These are phyloP conservation scores for Pocillopora verrucosa DNA, from an alignment of 64 coral and sea anemone species.

Conservation along the genomic window DNA sequence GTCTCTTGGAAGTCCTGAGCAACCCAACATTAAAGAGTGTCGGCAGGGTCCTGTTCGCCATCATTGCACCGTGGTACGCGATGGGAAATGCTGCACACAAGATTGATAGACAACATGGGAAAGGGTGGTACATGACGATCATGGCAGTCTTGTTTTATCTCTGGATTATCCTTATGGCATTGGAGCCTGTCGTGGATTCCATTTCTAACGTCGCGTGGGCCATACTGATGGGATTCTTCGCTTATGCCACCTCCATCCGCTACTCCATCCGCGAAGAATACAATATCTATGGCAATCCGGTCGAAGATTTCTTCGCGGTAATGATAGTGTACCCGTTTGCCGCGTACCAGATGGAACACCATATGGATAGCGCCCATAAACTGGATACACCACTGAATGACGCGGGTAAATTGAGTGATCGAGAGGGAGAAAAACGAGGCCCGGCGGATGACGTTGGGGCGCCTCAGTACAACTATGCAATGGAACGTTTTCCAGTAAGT, in stretches of 20 bases:
- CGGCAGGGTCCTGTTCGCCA: constrained; percentile 4
- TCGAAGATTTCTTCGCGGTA: constrained; percentile 65
- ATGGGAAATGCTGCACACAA: constrained; percentile 45
- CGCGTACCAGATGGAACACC: constrained; percentile 61
- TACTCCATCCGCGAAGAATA: constrained; percentile 4
- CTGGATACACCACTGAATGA: not conserved
- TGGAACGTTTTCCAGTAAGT: not conserved
- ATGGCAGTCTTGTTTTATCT: constrained; percentile 20
- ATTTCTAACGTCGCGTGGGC: constrained; percentile 19
- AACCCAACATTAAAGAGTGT: not conserved
- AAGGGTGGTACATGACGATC: constrained; percentile 7
- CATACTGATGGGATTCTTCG: constrained; percentile 16
- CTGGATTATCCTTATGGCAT: constrained; percentile 3
- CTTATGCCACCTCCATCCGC: constrained; percentile 31
- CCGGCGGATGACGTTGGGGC: no score
- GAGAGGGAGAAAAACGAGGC: no score
- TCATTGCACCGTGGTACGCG: constrained; percentile 32
- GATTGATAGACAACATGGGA: not conserved
- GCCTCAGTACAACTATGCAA: not conserved
- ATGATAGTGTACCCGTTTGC: constrained; percentile 62
- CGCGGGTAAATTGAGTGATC: no score
- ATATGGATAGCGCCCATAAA: constrained; percentile 15
- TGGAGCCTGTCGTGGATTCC: not conserved
- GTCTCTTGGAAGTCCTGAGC: constrained; percentile 33
- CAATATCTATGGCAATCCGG: constrained; percentile 24